These are phyloP conservation scores for Rana temporaria DNA, from an alignment of 2,113 vertebrate genomes.

Conservation along the genomic window DNA sequence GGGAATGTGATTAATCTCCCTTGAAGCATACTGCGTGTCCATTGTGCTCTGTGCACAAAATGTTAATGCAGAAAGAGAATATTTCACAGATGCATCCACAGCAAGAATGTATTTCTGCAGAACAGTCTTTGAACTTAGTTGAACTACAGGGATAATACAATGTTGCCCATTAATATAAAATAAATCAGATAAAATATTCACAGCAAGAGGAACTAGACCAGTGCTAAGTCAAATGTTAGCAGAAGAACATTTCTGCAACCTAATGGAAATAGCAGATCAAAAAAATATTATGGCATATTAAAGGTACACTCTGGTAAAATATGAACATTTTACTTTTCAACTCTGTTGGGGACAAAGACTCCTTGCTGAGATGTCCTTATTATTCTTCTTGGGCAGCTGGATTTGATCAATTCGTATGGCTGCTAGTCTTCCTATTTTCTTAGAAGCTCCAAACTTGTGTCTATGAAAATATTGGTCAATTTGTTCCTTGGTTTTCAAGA, in stretches of 20 bases:
- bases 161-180: neutral
- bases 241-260: neutral
- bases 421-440: too few relatives aligned
- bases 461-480: too few relatives aligned
- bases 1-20: conserved; percentile 16
- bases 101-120: conserved; percentile 1
- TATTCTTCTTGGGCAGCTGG: too few relatives aligned
- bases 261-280: neutral
- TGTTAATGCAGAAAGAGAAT: conserved; percentile 21
- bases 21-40: neutral
- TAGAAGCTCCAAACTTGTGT: too few relatives aligned
- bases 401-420: too few relatives aligned
- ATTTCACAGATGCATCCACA: conserved; percentile 6
- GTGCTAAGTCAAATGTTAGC: neutral
- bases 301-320: too few relatives aligned
- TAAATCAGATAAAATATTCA: neutral
- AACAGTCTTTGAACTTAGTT: neutral
- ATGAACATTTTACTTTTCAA: too few relatives aligned
- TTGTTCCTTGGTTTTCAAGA: too few relatives aligned
- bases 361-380: too few relatives aligned
- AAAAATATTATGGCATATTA: too few relatives aligned
- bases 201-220: neutral
- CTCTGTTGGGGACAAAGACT: too few relatives aligned
- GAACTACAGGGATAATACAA: neutral
- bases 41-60: conserved; percentile 8